These are phyloP conservation scores for Octodonta nipae DNA, from an alignment of 2,888 invertebrate species.

Conservation along the genomic window DNA sequence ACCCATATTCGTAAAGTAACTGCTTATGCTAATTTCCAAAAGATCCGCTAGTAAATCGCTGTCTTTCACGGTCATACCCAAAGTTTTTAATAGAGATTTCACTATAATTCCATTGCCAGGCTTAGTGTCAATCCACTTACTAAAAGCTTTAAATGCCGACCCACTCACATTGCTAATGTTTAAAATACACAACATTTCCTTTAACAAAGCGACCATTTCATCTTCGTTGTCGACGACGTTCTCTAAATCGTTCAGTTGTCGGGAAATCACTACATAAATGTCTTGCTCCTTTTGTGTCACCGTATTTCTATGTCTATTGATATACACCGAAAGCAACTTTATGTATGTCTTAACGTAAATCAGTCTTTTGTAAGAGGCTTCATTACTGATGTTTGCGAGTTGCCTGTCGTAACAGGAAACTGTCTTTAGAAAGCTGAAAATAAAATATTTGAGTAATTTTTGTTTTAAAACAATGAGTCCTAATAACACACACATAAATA, in stretches of 20 bases:
- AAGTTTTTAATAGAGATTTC: slow-evolving; percentile 36
- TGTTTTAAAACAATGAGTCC: no score
- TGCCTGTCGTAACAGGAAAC: slow-evolving; percentile 43
- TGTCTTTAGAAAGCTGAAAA: slow-evolving; percentile 43
- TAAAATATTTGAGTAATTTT: no score
- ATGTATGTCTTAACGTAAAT: slow-evolving; percentile 47
- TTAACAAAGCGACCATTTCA: slow-evolving; percentile 39
- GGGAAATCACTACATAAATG: slow-evolving; percentile 36
- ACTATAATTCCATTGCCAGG: slow-evolving; percentile 38
- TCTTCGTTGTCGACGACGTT: slow-evolving; percentile 32
- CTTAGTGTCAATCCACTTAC: slow-evolving; percentile 38
- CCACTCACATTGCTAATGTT: slow-evolving; percentile 29
- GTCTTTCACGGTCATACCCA: slow-evolving; percentile 37
- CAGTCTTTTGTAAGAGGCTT: slow-evolving; percentile 40
- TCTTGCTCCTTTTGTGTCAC: slow-evolving; percentile 38
- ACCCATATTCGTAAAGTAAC: slow-evolving; percentile 44
- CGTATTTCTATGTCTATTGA: slow-evolving; percentile 40
- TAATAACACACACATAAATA: no score
- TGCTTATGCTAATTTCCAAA: slow-evolving; percentile 40
- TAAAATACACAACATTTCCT: slow-evolving; percentile 37
- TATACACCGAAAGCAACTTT: slow-evolving; percentile 44
- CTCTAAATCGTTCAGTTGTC: slow-evolving; percentile 43
- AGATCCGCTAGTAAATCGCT: slow-evolving; percentile 38
- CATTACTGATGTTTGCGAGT: slow-evolving; percentile 30
- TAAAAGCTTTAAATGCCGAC: slow-evolving; percentile 28